A percentile compares a stretch with the other conserved stretches of the same genome.
phyloP scores from a whole-genome alignment of 2,888 invertebrate genomes.

The Pristionchus maxplancki region DNA sequence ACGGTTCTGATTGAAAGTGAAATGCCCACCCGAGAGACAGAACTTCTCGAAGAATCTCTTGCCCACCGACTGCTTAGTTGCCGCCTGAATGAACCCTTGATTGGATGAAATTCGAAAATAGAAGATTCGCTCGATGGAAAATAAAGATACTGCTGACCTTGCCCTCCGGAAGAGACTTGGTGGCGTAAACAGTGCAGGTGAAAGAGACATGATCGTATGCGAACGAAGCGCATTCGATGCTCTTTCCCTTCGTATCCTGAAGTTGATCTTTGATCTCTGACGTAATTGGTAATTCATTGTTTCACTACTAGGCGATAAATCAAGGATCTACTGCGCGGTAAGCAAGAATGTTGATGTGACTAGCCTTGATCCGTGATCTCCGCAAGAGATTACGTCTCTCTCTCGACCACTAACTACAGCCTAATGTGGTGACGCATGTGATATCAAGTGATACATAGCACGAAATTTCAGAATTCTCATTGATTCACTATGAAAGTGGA shows the following conservation, averaged over 20 bases:
- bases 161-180: conserved; percentile 67
- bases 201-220: conserved; percentile 69
- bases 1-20: not conserved
- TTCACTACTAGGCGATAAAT: not conserved
- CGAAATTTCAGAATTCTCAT: not conserved
- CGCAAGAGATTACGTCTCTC: not conserved
- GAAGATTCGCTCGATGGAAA: not conserved
- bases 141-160: conserved; percentile 53
- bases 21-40: conserved; percentile 70
- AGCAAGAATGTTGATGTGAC: conserved; percentile 24
- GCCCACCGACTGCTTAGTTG: conserved; percentile 53
- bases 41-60: conserved; percentile 75
- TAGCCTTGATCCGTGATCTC: conserved; percentile 20
- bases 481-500: not conserved
- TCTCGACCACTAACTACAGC: not conserved
- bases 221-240: conserved; percentile 69
- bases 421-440: not conserved
- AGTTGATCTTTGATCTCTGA: not conserved
- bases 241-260: conserved; percentile 63
- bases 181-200: conserved; percentile 67
- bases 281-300: not conserved
- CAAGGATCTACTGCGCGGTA: not conserved
- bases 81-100: not conserved
- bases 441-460: not conserved
- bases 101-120: not conserved